Conservation (phyloP, 2,888 invertebrate genomes). For the Cerceris ruficornis region DNA sequence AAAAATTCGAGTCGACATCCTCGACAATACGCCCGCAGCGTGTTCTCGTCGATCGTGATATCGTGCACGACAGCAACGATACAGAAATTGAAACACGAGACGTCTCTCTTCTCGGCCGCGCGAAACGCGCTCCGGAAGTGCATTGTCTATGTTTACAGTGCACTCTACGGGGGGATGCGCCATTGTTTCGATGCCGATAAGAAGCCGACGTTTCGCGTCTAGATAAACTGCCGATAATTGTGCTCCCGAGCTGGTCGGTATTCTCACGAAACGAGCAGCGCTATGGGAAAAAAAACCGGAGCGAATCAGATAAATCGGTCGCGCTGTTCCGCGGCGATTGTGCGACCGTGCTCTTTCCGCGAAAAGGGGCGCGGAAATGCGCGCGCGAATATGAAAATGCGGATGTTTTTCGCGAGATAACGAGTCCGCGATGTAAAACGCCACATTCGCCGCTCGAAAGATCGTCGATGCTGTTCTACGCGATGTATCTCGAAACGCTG, state of each 20-base stretch:
- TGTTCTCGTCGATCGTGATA: conserved; percentile 4
- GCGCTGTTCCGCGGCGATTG: background rate
- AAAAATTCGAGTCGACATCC: background rate
- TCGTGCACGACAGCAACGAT: conserved; percentile 17
- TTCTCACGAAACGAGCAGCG: conserved; percentile 52
- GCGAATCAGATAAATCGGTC: background rate
- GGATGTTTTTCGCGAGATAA: too few species aligned
- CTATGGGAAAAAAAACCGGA: background rate
- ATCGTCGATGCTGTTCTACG: too few species aligned
- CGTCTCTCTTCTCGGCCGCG: conserved; percentile 25
- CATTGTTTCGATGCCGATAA: conserved; percentile 56
- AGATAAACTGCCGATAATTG: conserved; percentile 56
- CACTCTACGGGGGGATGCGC: conserved; percentile 42
- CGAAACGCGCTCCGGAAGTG: conserved; percentile 69
- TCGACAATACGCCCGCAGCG: conserved; percentile 44
- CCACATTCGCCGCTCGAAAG: too few species aligned
- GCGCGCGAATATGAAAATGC: background rate
- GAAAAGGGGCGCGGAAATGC: background rate
- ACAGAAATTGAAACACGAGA: conserved; percentile 58
- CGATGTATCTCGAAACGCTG: too few species aligned
- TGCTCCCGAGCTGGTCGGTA: conserved; percentile 25
- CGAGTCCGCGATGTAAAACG: too few species aligned
- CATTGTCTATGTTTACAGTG: conserved; percentile 58
- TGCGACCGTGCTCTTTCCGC: background rate
- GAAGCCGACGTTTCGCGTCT: conserved; percentile 35